These are phyloP conservation scores for Drosophila pseudotalamancana DNA, from an alignment of 2,888 invertebrate species.

Conservation along the genomic window DNA sequence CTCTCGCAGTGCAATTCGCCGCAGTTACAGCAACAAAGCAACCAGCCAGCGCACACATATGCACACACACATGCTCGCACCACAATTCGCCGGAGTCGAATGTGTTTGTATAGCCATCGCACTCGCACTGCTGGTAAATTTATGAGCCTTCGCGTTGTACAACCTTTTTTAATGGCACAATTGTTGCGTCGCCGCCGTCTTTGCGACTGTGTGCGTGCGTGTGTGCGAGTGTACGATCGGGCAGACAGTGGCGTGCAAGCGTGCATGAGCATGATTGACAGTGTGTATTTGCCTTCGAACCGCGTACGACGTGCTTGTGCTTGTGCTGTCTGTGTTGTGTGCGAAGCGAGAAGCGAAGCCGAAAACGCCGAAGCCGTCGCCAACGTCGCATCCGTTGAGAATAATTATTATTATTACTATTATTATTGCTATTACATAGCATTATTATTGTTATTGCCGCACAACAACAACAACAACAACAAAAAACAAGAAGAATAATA, in stretches of 20 bases:
- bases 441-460: constrained; percentile 54
- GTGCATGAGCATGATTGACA: constrained; percentile 74
- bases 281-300: constrained; percentile 85
- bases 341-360: constrained; percentile 71
- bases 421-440: constrained; percentile 57
- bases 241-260: constrained; percentile 55
- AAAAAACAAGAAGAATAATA: neutral
- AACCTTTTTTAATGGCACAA: constrained; percentile 81
- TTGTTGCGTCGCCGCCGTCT: constrained; percentile 75
- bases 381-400: constrained; percentile 68
- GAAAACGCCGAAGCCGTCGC: constrained; percentile 67
- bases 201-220: constrained; percentile 34
- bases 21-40: constrained; percentile 33
- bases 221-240: constrained; percentile 57
- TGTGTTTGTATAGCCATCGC: constrained; percentile 66
- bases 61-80: constrained; percentile 16
- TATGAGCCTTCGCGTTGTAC: constrained; percentile 59
- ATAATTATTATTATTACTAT: constrained; percentile 56
- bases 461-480: constrained; percentile 29
- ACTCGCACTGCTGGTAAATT: constrained; percentile 61
- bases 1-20: constrained; percentile 62
- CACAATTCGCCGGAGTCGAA: constrained; percentile 50
- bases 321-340: constrained; percentile 78
- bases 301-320: constrained; percentile 84
- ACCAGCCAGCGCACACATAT: constrained; percentile 17